phyloP scores from a whole-genome alignment of 2,888 invertebrate genomes.

The Synanthedon myopaeformis region DNA sequence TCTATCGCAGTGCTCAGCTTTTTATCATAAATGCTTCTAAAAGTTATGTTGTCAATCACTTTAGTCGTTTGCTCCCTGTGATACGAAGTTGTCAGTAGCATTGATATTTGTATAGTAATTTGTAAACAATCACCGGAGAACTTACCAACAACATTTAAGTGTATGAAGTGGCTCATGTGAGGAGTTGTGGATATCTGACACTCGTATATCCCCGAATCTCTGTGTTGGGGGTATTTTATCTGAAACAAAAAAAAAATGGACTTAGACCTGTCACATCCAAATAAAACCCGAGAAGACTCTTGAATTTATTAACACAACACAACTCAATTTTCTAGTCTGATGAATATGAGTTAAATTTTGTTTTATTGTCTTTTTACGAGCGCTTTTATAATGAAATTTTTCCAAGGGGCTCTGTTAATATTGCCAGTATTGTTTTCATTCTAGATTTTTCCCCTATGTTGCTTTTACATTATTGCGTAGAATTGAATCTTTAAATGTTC shows the following conservation, averaged over 20 bases:
- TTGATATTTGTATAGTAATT: too few species aligned
- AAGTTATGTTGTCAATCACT: too few species aligned
- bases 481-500: too few species aligned
- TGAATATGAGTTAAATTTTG: slow-evolving; percentile 2
- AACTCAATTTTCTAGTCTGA: slow-evolving; percentile 9
- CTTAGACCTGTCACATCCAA: not conserved
- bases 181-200: slow-evolving; percentile 95
- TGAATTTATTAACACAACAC: not conserved
- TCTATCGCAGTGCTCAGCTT: too few species aligned
- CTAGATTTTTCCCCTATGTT: not conserved
- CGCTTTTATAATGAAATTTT: not conserved
- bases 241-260: slow-evolving; percentile 45
- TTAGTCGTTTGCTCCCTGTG: too few species aligned
- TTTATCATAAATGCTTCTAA: too few species aligned
- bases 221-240: slow-evolving; percentile 92
- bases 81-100: too few species aligned
- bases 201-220: slow-evolving; percentile 92
- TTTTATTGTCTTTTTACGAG: not conserved
- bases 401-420: not conserved
- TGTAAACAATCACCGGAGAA: slow-evolving; percentile 15
- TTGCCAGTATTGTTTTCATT: not conserved
- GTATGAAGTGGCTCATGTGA: slow-evolving; percentile 92
- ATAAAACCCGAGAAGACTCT: not conserved
- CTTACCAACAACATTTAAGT: slow-evolving; percentile 92
- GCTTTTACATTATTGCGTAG: not conserved